Base-by-base conservation (phyloP, 1,140 invertebrate genomes). In the Macrotrachela quadricornifera region DNA sequence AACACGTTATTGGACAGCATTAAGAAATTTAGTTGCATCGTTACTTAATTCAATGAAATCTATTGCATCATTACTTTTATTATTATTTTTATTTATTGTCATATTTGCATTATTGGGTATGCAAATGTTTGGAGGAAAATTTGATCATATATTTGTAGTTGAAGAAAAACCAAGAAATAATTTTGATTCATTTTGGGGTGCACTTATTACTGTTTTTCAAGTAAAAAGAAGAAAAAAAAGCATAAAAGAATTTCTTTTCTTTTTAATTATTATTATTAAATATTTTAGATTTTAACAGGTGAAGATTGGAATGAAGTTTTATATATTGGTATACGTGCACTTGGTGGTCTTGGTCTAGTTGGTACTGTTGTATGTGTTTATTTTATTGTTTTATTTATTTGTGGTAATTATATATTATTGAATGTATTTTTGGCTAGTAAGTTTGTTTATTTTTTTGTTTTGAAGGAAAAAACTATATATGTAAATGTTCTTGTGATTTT, bases 231-330 rank as follows among this genome's bases (percentile, higher is more conserved):
- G n/a, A 41, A 12, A 11, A 41, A 54, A n/a, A n/a, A n/a, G n/a
- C n/a, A n/a, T n/a, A n/a, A n/a, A n/a, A n/a, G n/a, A n/a, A n/a
- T n/a, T 39, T 39, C 38, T 39, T 39, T 8, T 9, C 12, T 39
- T 9, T 9, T 39, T 12, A 9, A 39, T 9, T 12, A 9, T n/a
- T n/a, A 14, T 44, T n/a, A 44, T 15, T 51, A 51, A 57, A 51
- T 38, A 57, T 70, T 72, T 49, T 60, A 96, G 87, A 96, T 99
- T 64, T 72, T 99, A 61, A 99, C 92, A 6, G 92, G 92, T 69
- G 92, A 99, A 72, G 92, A 99, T 71, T 99, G 92, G 92, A 99
- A 99, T 72, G 81, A 77, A 21, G 91, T 97, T 12, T 97, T 99
- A 92, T 97, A 99, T 68, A 77, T 83, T 57, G 92, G 92, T 30